A percentile compares a stretch with the other conserved stretches of the same genome.
These are phyloP conservation scores for Delphinapterus leucas DNA, from an alignment of 2,113 vertebrate species.

Conservation along the genomic window DNA sequence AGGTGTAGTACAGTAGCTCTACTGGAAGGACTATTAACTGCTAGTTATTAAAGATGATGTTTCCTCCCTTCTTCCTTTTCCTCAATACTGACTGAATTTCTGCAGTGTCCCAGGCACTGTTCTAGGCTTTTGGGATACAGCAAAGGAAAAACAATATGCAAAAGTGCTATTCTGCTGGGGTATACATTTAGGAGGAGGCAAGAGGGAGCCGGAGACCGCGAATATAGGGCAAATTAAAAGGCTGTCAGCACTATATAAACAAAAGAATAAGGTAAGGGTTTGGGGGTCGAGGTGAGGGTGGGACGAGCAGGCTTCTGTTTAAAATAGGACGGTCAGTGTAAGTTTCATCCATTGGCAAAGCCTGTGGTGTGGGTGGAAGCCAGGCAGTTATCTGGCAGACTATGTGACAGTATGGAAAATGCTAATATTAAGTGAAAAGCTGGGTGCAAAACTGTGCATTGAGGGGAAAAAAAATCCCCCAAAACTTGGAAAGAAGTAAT, in stretches of 20 bases:
- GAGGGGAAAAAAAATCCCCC: not conserved
- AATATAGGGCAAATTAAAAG: not conserved
- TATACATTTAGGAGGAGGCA: not conserved
- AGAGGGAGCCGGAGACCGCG: not conserved
- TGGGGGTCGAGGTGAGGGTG: not conserved
- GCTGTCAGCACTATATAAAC: not conserved
- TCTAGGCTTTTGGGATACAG: not conserved
- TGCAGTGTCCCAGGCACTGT: not conserved
- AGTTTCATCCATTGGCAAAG: not conserved
- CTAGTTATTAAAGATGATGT: not conserved
- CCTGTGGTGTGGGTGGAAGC: not conserved
- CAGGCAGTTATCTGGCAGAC: not conserved
- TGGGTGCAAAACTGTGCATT: not conserved
- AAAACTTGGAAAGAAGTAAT: not conserved
- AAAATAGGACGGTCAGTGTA: not conserved
- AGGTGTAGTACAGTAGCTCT: not conserved
- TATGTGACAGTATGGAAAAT: not conserved
- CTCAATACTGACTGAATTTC: not conserved
- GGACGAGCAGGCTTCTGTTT: not conserved
- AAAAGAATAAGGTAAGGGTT: not conserved
- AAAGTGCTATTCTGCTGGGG: not conserved
- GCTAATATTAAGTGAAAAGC: not conserved
- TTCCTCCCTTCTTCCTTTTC: not conserved
- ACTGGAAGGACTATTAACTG: not conserved
- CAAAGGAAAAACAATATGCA: not conserved